Evolutionary conservation across 2,888 invertebrate genomes (phyloP), one percentile per base, ranked within the genome.

Genomic region (Volucella inflata): DNA sequence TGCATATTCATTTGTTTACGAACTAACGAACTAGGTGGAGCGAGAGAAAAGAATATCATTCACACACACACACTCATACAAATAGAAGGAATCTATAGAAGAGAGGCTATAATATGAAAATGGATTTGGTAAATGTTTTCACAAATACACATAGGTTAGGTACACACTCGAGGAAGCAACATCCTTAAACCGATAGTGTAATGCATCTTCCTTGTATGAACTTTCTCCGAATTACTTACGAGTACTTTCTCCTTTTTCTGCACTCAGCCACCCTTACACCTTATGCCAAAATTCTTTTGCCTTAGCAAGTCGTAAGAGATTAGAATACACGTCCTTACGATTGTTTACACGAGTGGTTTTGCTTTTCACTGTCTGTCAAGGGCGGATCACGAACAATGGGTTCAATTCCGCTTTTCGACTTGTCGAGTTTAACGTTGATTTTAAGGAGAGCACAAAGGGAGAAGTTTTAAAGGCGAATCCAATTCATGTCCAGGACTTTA

Each of bases 1-100:
- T 84, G 83, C 64, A 84, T 79, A 84, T 70, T 75, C 74, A 84
- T 70, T 82, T 59, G 67, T 67, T 65, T 59, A 53, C 16, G 30
- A 59, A 76, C 55, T n/a, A 59, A 40, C 17, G 12, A 21, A 42
- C 6, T 21, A n/a, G 14, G 40, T 64, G 14, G 50, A 40, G 55
- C n/a, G 21, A 36, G 55, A 48, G 30, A 40, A 36, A 48, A 11
- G 10, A 17, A 11, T 44, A 36, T 14, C 30, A 38, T 6, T 46
- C 36, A 48, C 12, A 51, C n/a, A 48, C 16, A 0, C 16, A 10
- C 2, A 8, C 11, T 12, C 10, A 10, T 14, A 11, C 14, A 17
- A 14, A 2, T 36, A 17, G n/a, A 60, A n/a, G n/a, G 2, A 8
- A 38, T n/a, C n/a, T n/a, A n/a, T n/a, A n/a, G n/a, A n/a, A n/a